Percentiles rank a stretch among this genome's conserved stretches.
These are phyloP conservation scores for Morone saxatilis DNA, from an alignment of 2,113 vertebrate genomes.

Conservation along the genomic window DNA sequence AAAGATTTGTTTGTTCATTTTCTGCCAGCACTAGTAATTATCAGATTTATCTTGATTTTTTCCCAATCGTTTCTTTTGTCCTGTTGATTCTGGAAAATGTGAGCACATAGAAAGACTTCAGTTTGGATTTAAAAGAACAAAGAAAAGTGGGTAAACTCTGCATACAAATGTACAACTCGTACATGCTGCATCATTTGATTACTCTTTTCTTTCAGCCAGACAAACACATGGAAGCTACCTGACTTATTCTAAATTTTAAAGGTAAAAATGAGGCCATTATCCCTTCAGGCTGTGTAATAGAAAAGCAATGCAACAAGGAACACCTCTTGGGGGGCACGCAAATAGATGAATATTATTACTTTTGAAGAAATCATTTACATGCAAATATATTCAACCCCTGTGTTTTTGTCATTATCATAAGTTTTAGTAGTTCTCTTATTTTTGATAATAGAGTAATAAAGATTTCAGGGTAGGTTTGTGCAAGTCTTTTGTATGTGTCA, in stretches of 20 bases:
- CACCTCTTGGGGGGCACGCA: neutral
- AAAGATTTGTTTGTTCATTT: neutral
- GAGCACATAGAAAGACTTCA: neutral
- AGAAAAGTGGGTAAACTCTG: neutral
- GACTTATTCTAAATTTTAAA: neutral
- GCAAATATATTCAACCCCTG: slow-evolving; percentile 1
- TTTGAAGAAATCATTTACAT: neutral
- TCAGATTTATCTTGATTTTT: neutral
- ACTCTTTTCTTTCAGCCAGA: neutral
- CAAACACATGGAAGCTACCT: neutral
- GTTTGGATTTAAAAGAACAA: neutral
- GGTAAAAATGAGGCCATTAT: slow-evolving; percentile 17
- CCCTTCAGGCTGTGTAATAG: slow-evolving; percentile 1
- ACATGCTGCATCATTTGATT: neutral
- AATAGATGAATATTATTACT: slow-evolving; percentile 24
- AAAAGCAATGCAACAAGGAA: neutral
- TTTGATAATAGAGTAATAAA: neutral
- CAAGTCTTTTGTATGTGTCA: neutral
- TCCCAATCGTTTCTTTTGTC: neutral
- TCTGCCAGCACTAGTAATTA: neutral
- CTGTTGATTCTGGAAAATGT: neutral
- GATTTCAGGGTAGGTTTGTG: neutral
- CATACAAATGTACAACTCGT: neutral
- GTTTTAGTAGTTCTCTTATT: neutral
- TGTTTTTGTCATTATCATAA: neutral